phyloP scores from a whole-genome alignment of 2,888 invertebrate genomes.

The Tetheella fluctuosa region DNA sequence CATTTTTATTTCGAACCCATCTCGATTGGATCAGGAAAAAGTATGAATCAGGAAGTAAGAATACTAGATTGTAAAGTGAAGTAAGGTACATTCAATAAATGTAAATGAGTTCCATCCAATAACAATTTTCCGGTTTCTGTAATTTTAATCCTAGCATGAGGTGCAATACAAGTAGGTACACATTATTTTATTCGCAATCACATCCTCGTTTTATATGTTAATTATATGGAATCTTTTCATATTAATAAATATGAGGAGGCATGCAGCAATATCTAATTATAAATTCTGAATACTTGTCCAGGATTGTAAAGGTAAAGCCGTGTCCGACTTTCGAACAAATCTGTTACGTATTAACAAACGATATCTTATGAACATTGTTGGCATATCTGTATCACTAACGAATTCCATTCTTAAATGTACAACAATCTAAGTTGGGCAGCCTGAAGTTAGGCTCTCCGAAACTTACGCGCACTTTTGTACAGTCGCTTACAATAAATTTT shows the following conservation, averaged over 20 bases:
- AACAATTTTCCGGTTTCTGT: background rate
- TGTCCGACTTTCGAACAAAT: background rate
- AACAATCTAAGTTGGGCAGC: too few species aligned
- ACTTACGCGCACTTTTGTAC: too few species aligned
- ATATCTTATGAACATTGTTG: too few species aligned
- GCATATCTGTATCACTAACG: background rate
- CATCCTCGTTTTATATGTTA: background rate
- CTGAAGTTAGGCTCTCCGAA: too few species aligned
- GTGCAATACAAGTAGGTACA: background rate
- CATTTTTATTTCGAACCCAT: too few species aligned
- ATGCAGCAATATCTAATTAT: background rate
- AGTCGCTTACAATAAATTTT: too few species aligned
- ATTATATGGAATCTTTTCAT: constrained; percentile 6
- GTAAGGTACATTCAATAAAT: background rate
- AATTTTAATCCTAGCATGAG: background rate
- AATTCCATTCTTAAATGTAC: too few species aligned
- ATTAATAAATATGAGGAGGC: background rate
- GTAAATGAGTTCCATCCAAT: background rate
- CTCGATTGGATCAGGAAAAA: too few species aligned
- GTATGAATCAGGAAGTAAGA: too few species aligned
- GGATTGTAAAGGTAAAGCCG: background rate
- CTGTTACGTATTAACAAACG: too few species aligned
- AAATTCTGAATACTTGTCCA: background rate
- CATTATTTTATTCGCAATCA: background rate
- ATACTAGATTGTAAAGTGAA: too few species aligned